Conservation (phyloP, 2,888 invertebrate species). For the Druceiella hillmani region DNA sequence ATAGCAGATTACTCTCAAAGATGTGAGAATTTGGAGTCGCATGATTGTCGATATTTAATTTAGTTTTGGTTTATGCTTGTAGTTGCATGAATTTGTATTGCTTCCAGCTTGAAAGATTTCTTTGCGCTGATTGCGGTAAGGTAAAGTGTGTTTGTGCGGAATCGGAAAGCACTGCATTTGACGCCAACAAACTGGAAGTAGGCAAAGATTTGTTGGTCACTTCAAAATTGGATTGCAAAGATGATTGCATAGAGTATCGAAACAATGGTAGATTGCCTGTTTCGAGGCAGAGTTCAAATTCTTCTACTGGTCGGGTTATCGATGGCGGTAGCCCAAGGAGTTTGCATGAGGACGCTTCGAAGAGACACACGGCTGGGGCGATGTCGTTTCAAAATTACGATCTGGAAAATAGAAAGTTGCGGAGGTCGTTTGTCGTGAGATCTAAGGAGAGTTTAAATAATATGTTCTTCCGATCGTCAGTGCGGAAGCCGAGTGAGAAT, state of each 20-base stretch:
- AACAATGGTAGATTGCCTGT: constrained; percentile 28
- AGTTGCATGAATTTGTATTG: constrained; percentile 56
- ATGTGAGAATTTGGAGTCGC: too few species aligned
- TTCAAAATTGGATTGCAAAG: constrained; percentile 23
- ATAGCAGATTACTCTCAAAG: too few species aligned
- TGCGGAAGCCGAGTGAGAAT: too few species aligned
- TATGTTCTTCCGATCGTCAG: too few species aligned
- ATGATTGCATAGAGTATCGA: constrained; percentile 33
- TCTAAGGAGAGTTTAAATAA: constrained; percentile 46
- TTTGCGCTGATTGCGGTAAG: constrained; percentile 65
- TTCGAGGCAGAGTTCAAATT: constrained; percentile 32
- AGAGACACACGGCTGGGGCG: too few species aligned
- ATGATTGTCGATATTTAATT: too few species aligned
- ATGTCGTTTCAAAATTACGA: too few species aligned
- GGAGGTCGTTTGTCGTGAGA: constrained; percentile 43
- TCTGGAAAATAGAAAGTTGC: constrained; percentile 38
- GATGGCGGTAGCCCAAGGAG: constrained; percentile 8
- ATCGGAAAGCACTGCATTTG: constrained; percentile 32
- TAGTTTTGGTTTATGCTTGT: too few species aligned
- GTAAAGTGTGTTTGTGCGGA: constrained; percentile 58
- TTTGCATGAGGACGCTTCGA: too few species aligned
- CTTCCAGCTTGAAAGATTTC: constrained; percentile 69
- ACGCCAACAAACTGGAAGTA: constrained; percentile 34
- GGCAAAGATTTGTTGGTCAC: too few species aligned
- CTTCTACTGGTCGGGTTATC: constrained; percentile 27